Percentiles rank a stretch among this genome's conserved stretches.
phyloP scores from a whole-genome alignment of 2,888 invertebrate species.

The Cheilosia impressa region DNA sequence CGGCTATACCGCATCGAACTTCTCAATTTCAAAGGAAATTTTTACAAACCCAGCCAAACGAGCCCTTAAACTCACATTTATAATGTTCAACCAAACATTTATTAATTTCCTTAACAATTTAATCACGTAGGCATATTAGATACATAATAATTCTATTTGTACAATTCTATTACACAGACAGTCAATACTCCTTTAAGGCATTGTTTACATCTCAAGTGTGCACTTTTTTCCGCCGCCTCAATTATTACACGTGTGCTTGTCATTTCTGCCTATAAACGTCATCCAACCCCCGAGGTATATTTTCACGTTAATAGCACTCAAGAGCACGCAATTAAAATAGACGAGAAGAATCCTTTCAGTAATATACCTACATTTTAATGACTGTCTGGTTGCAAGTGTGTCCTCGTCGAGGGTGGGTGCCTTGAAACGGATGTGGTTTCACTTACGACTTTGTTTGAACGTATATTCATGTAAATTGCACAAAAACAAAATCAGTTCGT shows the following conservation, averaged over 20 bases:
- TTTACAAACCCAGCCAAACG: too few relatives aligned
- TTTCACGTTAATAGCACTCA: constrained; percentile 19
- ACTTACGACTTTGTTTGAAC: neutral
- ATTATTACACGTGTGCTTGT: constrained; percentile 13
- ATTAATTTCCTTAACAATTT: too few relatives aligned
- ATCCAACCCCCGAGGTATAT: neutral
- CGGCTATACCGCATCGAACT: too few relatives aligned
- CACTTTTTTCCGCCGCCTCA: neutral
- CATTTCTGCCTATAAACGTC: constrained; percentile 14
- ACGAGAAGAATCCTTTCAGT: constrained; percentile 31
- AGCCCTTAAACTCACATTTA: too few relatives aligned
- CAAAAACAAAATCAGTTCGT: neutral
- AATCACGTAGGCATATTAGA: too few relatives aligned
- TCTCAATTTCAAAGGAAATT: too few relatives aligned
- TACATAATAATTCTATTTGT: too few relatives aligned
- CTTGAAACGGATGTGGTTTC: constrained; percentile 1
- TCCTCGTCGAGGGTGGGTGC: neutral
- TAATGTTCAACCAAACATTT: too few relatives aligned
- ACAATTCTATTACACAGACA: too few relatives aligned
- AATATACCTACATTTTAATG: constrained; percentile 3
- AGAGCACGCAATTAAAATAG: constrained; percentile 41
- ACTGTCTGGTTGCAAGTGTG: constrained; percentile 10
- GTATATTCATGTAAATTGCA: neutral
- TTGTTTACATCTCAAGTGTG: too few relatives aligned
- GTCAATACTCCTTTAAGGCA: neutral